Conservation (phyloP, 2,113 vertebrate genomes). For the Corydoras sp. region DNA sequence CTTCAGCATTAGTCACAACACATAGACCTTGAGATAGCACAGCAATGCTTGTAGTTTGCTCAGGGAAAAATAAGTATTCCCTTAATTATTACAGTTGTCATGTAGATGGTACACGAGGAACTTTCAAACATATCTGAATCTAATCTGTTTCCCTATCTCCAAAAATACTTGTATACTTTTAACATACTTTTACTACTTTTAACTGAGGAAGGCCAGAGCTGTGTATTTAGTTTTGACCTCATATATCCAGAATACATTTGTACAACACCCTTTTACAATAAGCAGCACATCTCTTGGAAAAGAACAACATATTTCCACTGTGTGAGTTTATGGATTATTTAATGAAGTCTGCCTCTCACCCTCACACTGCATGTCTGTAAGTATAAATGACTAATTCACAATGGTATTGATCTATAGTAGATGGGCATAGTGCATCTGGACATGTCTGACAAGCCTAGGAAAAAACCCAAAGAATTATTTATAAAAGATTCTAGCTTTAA, state of each 20-base stretch:
- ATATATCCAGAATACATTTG: neutral
- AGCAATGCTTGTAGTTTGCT: constrained; percentile 15
- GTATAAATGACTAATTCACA: constrained; percentile 71
- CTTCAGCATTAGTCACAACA: constrained; percentile 19
- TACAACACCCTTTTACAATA: constrained; percentile 3
- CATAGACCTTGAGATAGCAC: constrained; percentile 18
- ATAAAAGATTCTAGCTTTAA: constrained; percentile 3
- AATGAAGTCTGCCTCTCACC: constrained; percentile 27
- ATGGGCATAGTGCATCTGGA: constrained; percentile 68
- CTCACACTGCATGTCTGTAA: constrained; percentile 46
- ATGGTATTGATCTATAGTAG: constrained; percentile 64
- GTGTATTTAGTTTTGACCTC: neutral
- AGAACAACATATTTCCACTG: constrained; percentile 13
- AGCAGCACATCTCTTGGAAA: neutral
- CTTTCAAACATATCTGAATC: too few relatives aligned
- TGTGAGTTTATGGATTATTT: constrained; percentile 39
- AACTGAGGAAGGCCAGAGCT: neutral
- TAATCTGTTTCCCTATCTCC: too few relatives aligned
- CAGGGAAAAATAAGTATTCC: neutral
- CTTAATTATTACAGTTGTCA: neutral
- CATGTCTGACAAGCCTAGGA: constrained; percentile 62
- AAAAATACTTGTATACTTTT: neutral
- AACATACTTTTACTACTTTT: neutral
- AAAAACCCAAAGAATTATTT: constrained; percentile 50
- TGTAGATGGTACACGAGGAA: neutral